Evolutionary conservation across 2,113 vertebrate species (phyloP), one percentile per base, ranked within the genome.

Genomic region (Etheostoma spectabile): DNA sequence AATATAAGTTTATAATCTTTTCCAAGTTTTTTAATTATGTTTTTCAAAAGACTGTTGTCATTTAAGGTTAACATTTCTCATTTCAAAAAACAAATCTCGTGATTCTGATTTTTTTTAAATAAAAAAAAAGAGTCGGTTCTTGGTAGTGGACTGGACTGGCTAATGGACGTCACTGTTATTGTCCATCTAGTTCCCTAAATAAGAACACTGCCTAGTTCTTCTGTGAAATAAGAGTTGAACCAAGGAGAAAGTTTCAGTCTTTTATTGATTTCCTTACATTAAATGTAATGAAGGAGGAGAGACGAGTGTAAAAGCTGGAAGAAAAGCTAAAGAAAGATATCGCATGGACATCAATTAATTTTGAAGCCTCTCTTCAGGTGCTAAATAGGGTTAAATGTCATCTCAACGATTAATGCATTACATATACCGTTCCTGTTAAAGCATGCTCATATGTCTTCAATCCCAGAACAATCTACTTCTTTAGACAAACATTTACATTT

Each of bases 201-300:
- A 66, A 38, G 35, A 74, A 30, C 38, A 45, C 15, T 15, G 24
- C 52, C 38, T 48, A n/a, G 13, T 57, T 56, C 55, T n/a, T 55
- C 22, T 4, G 5, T 35, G 33, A 71, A 80, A 70, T 79, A 61
- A 61, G 52, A 51, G 14, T 56, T 83, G 57, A 77, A 53, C 13
- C 19, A 74, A 69, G 38, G 65, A 67, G 18, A 76, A 42, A 49
- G 59, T 69, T 45, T 18, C n/a, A 71, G 60, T 60, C 27, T 2
- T 64, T 57, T 52, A 69, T 65, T 71, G 24, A 80, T 80, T 82
- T 64, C 38, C 27, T 4, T 38, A 66, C 19, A 62, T 77, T 48
- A 73, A 22, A 67, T 16, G 15, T 19, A 59, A 59, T 59, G 46
- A 62, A 52, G 63, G 21, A 52, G 8, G 19, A 35, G 60, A 73